A percentile compares a stretch with the other conserved stretches of the same genome.
Evolutionary conservation across 23 tunicate species (phyloP).

Genomic region (Halocynthia roretzi): DNA sequence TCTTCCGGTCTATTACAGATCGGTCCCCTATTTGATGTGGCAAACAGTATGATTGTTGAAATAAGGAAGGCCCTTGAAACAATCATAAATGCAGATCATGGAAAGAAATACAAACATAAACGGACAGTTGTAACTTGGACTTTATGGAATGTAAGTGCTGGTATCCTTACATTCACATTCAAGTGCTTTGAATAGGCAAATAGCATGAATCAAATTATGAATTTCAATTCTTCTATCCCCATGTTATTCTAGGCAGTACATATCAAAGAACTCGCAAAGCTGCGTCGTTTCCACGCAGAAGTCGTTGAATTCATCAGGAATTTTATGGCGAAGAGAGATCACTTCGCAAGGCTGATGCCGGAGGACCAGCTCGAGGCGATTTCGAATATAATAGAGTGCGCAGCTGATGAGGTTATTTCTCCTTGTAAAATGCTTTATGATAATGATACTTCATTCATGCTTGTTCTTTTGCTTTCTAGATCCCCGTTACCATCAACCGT

Average conservation of each 20-base stretch:
- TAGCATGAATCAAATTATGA: no score
- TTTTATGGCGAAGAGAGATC: not conserved
- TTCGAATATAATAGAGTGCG: not conserved
- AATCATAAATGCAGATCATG: slow-evolving; percentile 1
- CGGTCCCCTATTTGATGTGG: not conserved
- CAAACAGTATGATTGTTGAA: not conserved
- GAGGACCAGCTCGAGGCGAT: slow-evolving; percentile 1
- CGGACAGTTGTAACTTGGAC: not conserved
- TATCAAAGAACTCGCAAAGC: slow-evolving; percentile 8
- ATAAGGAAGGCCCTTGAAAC: slow-evolving; percentile 1
- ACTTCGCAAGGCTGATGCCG: not conserved
- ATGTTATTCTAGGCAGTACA: slow-evolving; percentile 1
- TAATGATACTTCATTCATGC: not conserved
- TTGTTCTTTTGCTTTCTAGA: not conserved
- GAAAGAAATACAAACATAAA: not conserved
- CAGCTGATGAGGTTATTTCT: not conserved
- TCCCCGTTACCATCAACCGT: not conserved
- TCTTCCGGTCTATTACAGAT: not conserved
- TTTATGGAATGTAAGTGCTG: not conserved
- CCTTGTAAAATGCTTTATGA: not conserved
- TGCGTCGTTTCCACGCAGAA: slow-evolving; percentile 1
- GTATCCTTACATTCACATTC: not conserved
- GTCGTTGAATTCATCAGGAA: not conserved
- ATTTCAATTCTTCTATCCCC: no score
- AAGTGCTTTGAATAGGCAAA: no score